Base-by-base conservation (phyloP, 1,140 invertebrate species). In the Pogonognathellus flavescens region DNA sequence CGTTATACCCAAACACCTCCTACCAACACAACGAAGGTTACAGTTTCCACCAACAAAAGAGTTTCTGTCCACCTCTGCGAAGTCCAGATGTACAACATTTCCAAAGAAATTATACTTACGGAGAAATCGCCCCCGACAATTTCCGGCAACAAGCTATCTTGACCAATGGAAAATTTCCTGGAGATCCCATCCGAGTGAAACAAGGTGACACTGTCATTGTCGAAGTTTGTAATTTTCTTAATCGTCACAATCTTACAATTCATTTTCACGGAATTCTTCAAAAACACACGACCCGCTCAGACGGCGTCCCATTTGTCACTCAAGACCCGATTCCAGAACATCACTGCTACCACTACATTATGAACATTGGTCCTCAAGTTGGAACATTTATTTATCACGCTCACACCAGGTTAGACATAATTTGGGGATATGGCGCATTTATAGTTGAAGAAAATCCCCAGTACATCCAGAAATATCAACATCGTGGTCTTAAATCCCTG, bases 341-440 rank as follows among this genome's bases (percentile, higher is more conserved):
- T n/a, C n/a, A 49, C 16, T 84, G 82, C 55, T 87, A 86, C 18
- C 41, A 10, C 8, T 84, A 87, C 55, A n/a, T 31, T 7, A 84
- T 87, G 10, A 52, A 80, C 7, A 83, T 72, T 50, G 59, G 59
- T 1, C 4, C 49, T 5, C 87, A 87, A 59, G 49, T 31, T 0
- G 87, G 87, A 66, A 87, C 87, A 59, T 87, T 62, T 55, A 82
- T 86, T 14, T 87, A 86, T 52, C 87, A 87, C 53, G 87, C 84
- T 14, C 87, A 87, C 60, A 85, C 82, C 9, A 60, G 49, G 1
- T 57, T 87, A 10, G 82, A 87, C 20, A 53, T 86, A n/a, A 41
- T 86, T 6, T 87, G 82, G 76, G 82, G 72, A 5, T 80, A 81
- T 70, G 87, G 84, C 0, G 49, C 85, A 16, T 52, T 87, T 0